Evolutionary conservation across 37 sponge, comb jelly and placozoan species (phyloP).

Genomic region (Beroe ovata): DNA sequence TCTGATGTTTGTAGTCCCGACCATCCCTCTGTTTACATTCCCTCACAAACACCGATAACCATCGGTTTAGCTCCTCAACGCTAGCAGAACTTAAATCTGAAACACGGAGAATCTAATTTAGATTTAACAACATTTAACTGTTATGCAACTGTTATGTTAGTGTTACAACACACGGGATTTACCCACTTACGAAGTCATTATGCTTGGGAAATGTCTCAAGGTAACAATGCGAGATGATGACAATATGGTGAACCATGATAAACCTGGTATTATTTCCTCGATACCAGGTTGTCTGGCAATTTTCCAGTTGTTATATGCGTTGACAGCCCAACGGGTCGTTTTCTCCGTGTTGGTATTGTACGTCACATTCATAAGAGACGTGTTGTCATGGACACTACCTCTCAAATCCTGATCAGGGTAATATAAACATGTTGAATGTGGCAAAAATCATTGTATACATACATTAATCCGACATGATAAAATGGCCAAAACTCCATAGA

Average conservation of each 20-base stretch:
- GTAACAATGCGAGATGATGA: too few relatives aligned
- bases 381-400: not conserved
- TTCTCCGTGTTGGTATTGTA: constrained; percentile 22
- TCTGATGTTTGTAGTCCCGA: constrained; percentile 36
- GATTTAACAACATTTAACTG: too few relatives aligned
- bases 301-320: constrained; percentile 9
- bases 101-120: too few relatives aligned
- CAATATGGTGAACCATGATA: too few relatives aligned
- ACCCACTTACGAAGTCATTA: too few relatives aligned
- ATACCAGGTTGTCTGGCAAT: not conserved
- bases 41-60: constrained; percentile 7
- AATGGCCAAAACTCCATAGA: too few relatives aligned
- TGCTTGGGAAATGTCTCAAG: too few relatives aligned
- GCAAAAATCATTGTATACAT: not conserved
- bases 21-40: constrained; percentile 40
- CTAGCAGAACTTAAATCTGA: not conserved
- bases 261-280: not conserved
- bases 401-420: not conserved
- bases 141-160: too few relatives aligned
- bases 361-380: too few relatives aligned
- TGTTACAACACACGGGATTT: too few relatives aligned
- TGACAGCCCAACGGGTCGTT: constrained; percentile 11
- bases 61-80: constrained; percentile 1
- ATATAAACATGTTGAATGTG: too few relatives aligned
- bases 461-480: too few relatives aligned